phyloP scores from a whole-genome alignment of 2,888 invertebrate species.

The Cepaea hortensis region DNA sequence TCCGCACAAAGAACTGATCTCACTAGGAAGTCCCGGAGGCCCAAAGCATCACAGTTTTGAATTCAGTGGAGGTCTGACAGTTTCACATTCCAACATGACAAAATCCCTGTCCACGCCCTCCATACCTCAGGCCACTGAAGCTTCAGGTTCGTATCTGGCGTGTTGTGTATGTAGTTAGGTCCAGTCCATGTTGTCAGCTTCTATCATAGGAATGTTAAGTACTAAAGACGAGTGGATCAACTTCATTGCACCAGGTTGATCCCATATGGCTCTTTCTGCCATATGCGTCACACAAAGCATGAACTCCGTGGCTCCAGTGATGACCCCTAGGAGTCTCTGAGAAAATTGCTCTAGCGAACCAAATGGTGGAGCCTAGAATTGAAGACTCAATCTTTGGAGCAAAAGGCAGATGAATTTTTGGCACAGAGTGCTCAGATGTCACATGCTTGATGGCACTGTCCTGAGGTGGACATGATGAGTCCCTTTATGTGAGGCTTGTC shows the following conservation, averaged over 20 bases:
- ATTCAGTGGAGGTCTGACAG: conserved; percentile 49
- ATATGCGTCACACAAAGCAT: too few species aligned
- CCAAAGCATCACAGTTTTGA: conserved; percentile 46
- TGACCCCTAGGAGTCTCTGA: too few species aligned
- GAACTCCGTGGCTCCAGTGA: too few species aligned
- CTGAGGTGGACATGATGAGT: too few species aligned
- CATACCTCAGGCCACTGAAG: conserved; percentile 64
- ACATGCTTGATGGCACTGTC: neutral
- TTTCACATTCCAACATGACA: conserved; percentile 64
- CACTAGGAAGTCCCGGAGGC: conserved; percentile 27
- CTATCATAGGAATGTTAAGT: neutral
- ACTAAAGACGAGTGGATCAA: neutral
- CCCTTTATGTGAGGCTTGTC: too few species aligned
- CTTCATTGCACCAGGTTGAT: too few species aligned
- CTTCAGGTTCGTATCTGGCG: conserved; percentile 20
- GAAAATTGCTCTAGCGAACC: too few species aligned
- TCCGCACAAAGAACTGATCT: neutral
- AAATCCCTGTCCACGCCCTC: conserved; percentile 72
- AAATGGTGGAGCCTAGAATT: too few species aligned
- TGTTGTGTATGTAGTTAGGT: neutral
- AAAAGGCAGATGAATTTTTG: neutral
- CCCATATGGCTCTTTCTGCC: too few species aligned
- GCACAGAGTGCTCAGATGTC: neutral
- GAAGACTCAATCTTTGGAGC: too few species aligned
- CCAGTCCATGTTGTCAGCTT: neutral